Percentiles rank a stretch among this genome's conserved stretches.
Conservation (phyloP, 2,888 invertebrate species). For the Cephus pulcher region DNA sequence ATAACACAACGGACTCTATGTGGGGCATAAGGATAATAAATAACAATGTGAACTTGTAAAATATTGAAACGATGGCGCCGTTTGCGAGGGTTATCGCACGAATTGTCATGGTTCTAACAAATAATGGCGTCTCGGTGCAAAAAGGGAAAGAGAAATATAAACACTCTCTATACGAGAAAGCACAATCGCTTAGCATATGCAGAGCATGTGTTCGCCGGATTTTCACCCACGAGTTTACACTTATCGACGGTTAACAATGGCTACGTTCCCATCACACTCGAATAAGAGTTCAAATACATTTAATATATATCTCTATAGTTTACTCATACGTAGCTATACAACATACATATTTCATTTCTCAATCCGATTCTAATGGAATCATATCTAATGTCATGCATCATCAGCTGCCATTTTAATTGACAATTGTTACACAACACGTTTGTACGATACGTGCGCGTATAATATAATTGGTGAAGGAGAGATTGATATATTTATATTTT, state of each 20-base stretch:
- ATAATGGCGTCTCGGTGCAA: conserved; percentile 35
- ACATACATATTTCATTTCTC: neutral
- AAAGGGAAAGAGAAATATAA: conserved; percentile 26
- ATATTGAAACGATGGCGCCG: conserved; percentile 52
- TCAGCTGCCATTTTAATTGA: neutral
- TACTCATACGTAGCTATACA: too few species aligned
- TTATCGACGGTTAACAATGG: neutral
- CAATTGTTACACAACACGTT: neutral
- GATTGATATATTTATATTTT: neutral
- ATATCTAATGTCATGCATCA: neutral
- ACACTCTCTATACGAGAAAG: neutral
- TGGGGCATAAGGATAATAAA: neutral
- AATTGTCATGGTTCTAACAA: conserved; percentile 50
- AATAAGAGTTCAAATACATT: neutral
- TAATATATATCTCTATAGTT: neutral
- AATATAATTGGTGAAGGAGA: too few species aligned
- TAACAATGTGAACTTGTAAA: conserved; percentile 29
- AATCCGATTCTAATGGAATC: neutral
- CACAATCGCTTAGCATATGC: conserved; percentile 22
- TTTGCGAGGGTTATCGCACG: conserved; percentile 53
- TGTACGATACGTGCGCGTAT: too few species aligned
- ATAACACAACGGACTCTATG: neutral
- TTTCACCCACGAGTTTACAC: neutral
- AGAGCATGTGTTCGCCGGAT: neutral
- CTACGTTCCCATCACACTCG: neutral